Evolutionary conservation across 2,113 vertebrate genomes (phyloP), one percentile per base, ranked within the genome.

Genomic region (Hippocampus guttulatus): DNA sequence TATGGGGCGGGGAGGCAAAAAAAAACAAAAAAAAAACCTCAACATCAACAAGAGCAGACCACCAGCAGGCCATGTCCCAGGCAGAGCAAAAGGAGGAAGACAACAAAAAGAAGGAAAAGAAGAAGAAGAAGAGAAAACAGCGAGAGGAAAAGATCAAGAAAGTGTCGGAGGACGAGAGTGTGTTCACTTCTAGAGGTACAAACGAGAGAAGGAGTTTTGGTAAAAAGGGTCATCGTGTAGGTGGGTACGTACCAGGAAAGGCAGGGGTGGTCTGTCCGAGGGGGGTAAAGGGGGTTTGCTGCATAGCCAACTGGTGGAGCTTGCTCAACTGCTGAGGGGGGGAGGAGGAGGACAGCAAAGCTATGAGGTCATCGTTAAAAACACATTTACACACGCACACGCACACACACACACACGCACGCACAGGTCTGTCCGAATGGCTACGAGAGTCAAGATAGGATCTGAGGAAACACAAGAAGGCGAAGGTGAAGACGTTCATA

Each of bases 281-380:
- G 92, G 96, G 95, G 95, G 96, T 97, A 97, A 98, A 98, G 89
- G 96, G 96, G 95, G 95, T 95, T 97, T 98, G 96, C 96, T 98
- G 96, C 95, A 98, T 96, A 96, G 96, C 96, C 96, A 98, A 93
- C 96, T 98, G 96, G 95, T 98, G 96, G 94, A 98, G 96, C 96
- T 98, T 98, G 95, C 95, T 98, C 96, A 98, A 94, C 96, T 98
- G 96, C 96, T 98, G 94, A 94, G 87, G 94, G 96, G 91, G 93
- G 88, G 92, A 92, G 95, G 95, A 96, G 95, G 95, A 88, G 84
- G 95, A 97, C 94, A 97, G 90, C 94, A 98, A 94, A 96, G 93
- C 96, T 97, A 96, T 97, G 95, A 97, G 95, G 94, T 96, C 94
- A 97, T 96, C 91, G 85, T 95, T 93, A 91, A 93, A 94, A 91